These are phyloP conservation scores for Ammospiza nelsoni DNA, from an alignment of 2,113 vertebrate genomes.

Conservation along the genomic window DNA sequence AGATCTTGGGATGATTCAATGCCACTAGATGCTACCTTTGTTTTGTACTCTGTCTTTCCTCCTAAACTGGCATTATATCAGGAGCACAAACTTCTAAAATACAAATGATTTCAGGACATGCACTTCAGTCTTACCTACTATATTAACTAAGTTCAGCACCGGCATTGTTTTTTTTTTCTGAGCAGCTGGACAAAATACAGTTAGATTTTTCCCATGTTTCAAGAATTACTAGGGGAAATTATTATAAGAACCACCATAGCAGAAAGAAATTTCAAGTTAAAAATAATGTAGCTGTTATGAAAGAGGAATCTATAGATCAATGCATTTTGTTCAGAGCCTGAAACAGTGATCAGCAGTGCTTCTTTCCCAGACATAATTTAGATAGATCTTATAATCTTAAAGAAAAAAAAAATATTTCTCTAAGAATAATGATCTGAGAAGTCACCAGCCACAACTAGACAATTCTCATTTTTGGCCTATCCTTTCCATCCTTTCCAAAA, in stretches of 20 bases:
- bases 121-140: background rate
- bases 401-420: background rate
- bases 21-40: background rate
- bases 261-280: slow-evolving; percentile 25
- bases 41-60: background rate
- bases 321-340: background rate
- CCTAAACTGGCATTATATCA: background rate
- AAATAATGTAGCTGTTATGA: background rate
- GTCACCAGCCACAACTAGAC: background rate
- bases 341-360: background rate
- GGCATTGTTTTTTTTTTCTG: slow-evolving; percentile 22
- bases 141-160: background rate
- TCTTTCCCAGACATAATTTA: background rate
- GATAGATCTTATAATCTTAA: background rate
- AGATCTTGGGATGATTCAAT: background rate
- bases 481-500: background rate
- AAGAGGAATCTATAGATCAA: background rate
- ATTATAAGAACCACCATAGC: background rate
- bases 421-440: background rate
- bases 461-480: background rate
- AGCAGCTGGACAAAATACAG: slow-evolving; percentile 36
- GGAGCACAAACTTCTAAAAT: background rate
- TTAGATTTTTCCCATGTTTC: slow-evolving; percentile 16
- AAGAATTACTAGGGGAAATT: slow-evolving; percentile 27
- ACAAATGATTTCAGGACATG: background rate